A percentile compares a stretch with the other conserved stretches of the same genome.
Evolutionary conservation across 2,888 invertebrate genomes (phyloP).

Genomic region (Eupithecia exiguata): DNA sequence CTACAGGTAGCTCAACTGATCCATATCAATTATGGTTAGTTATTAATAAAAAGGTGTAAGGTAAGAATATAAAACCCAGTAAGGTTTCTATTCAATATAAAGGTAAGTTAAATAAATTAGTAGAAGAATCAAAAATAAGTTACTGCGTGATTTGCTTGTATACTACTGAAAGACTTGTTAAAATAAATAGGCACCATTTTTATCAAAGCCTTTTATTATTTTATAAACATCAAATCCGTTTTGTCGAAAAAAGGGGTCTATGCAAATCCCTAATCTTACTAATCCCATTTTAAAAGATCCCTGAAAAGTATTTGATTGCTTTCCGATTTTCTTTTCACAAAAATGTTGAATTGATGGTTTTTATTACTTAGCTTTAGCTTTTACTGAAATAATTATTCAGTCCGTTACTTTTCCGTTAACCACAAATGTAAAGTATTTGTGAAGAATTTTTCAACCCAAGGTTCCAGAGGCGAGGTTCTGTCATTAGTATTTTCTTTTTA

Average conservation of each 20-base stretch:
- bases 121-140: no score
- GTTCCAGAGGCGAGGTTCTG: background rate
- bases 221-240: constrained; percentile 26
- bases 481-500: constrained; percentile 16
- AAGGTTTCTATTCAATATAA: no score
- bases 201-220: background rate
- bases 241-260: constrained; percentile 38
- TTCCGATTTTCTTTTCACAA: constrained; percentile 17
- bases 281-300: constrained; percentile 36
- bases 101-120: no score
- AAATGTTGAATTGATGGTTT: constrained; percentile 1
- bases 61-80: no score
- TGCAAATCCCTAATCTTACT: constrained; percentile 39
- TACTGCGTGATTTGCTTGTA: no score
- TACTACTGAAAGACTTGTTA: no score
- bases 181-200: background rate
- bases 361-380: background rate
- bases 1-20: no score
- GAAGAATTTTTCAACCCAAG: background rate
- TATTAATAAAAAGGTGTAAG: no score
- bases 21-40: no score
- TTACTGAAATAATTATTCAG: constrained; percentile 7
- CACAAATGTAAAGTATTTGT: constrained; percentile 10
- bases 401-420: constrained; percentile 7
- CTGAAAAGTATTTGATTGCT: constrained; percentile 31